phyloP scores from a whole-genome alignment of 2,888 invertebrate genomes.

The Eustalomyia histrio region DNA sequence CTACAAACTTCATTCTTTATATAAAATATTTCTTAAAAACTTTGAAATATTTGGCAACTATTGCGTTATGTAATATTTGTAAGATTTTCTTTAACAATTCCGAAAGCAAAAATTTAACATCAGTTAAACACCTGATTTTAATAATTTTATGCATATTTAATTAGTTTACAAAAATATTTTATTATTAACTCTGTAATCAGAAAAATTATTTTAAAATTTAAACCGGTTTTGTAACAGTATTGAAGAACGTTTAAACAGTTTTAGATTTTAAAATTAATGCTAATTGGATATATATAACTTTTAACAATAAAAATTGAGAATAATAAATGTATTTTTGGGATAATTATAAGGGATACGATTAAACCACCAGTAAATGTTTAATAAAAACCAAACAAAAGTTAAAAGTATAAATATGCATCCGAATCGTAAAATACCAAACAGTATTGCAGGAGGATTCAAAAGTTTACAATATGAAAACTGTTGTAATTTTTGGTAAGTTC shows the following conservation, averaged over 20 bases:
- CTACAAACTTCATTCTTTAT: constrained; percentile 35
- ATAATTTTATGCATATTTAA: constrained; percentile 8
- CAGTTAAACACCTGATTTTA: not conserved
- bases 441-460: constrained; percentile 18
- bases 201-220: not conserved
- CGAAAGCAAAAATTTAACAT: not conserved
- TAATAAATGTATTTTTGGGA: constrained; percentile 28
- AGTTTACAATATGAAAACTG: constrained; percentile 46
- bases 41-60: not conserved
- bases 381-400: not conserved
- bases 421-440: constrained; percentile 4
- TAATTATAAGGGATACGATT: constrained; percentile 7
- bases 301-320: constrained; percentile 18
- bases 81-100: not conserved
- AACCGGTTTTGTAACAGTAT: constrained; percentile 39
- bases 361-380: not conserved
- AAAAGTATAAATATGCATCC: constrained; percentile 32
- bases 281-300: constrained; percentile 49
- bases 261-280: constrained; percentile 19
- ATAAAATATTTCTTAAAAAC: not conserved
- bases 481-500: constrained; percentile 50
- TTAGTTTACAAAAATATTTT: not conserved
- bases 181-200: not conserved
- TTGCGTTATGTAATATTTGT: not conserved
- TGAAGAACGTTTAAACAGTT: constrained; percentile 15